Conservation (phyloP, 2,888 invertebrate genomes). For the Morinoia aosen region DNA sequence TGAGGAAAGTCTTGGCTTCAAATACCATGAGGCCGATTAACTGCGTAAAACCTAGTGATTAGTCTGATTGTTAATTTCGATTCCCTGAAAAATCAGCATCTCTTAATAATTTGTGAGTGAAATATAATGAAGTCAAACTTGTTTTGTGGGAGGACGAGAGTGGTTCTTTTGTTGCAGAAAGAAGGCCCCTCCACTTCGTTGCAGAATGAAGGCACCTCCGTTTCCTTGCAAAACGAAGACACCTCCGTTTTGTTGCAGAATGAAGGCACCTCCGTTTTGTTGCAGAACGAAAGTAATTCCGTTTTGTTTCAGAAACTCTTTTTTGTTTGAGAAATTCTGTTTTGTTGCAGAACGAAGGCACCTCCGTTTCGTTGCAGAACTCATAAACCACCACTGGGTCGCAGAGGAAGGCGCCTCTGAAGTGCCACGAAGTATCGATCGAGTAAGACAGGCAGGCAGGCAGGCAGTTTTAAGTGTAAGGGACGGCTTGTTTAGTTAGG, state of each 20-base stretch:
- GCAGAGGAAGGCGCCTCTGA: neutral
- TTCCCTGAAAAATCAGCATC: neutral
- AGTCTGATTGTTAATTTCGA: neutral
- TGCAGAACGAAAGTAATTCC: too few relatives aligned
- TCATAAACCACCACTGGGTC: neutral
- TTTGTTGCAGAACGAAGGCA: too few relatives aligned
- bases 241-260: neutral
- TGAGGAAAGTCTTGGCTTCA: neutral
- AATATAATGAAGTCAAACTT: too few relatives aligned
- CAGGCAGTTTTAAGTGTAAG: constrained; percentile 45
- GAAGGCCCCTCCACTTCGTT: neutral
- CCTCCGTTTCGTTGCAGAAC: neutral
- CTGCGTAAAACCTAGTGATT: neutral
- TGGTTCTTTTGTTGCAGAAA: neutral
- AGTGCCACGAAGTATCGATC: constrained; percentile 43
- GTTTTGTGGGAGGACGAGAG: neutral
- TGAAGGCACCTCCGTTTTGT: too few relatives aligned
- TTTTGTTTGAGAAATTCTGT: too few relatives aligned
- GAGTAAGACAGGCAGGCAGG: neutral
- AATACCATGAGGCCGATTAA: neutral
- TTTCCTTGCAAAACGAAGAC: neutral
- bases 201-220: neutral
- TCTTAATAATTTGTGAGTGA: neutral
- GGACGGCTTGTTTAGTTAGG: constrained; percentile 44
- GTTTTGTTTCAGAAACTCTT: too few relatives aligned